Percentiles rank a stretch among this genome's conserved stretches.
Evolutionary conservation across 1,140 invertebrate species (phyloP).

Genomic region (Sesamia nonagrioides): DNA sequence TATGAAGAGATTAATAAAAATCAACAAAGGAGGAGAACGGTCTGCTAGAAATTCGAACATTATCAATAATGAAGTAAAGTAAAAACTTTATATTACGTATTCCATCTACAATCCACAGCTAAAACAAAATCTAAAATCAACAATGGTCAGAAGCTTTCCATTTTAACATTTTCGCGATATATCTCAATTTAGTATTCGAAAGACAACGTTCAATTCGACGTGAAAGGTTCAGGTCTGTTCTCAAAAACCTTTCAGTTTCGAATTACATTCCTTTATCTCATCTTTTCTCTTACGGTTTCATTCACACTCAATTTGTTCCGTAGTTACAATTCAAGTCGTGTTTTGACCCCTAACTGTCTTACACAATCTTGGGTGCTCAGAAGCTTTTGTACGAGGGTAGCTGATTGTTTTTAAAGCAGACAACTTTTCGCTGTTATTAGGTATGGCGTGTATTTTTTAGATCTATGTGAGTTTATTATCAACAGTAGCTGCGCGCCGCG

Average conservation of each 20-base stretch:
- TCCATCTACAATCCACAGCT: not conserved
- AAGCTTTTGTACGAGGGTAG: not conserved
- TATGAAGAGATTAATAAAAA: too few species aligned
- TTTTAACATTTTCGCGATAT: not conserved
- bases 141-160: not conserved
- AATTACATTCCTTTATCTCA: not conserved
- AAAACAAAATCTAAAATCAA: not conserved
- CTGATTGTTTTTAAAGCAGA: not conserved
- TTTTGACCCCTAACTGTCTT: not conserved
- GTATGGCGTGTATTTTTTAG: too few species aligned
- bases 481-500: too few species aligned
- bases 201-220: not conserved
- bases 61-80: too few species aligned
- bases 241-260: not conserved
- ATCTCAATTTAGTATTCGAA: not conserved
- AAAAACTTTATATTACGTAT: not conserved
- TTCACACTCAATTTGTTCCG: conserved; percentile 26
- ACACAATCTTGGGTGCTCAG: not conserved
- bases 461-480: too few species aligned
- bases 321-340: conserved; percentile 13
- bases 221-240: not conserved
- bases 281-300: conserved; percentile 7
- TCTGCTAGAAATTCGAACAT: too few species aligned
- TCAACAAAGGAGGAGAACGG: too few species aligned
- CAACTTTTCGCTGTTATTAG: too few species aligned